Evolutionary conservation across 2,113 vertebrate genomes (phyloP).

Genomic region (Mystacornis crossleyi): DNA sequence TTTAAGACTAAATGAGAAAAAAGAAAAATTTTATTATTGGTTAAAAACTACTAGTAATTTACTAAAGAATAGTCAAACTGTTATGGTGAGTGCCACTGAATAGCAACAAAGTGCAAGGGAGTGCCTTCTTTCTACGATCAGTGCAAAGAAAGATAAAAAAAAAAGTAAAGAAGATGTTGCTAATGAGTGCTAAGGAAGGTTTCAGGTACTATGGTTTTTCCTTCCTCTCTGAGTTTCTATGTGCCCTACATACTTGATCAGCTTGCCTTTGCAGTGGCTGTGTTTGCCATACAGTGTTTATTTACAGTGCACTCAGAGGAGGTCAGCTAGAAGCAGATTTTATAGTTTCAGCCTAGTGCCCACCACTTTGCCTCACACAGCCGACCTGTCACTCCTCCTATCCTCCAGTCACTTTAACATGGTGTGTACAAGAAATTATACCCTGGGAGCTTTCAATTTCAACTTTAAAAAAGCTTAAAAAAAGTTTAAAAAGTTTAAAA

Average conservation of each 20-base stretch:
- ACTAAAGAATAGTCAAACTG: neutral
- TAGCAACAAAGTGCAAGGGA: neutral
- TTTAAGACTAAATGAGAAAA: neutral
- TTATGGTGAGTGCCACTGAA: neutral
- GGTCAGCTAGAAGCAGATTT: neutral
- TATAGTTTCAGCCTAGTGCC: neutral
- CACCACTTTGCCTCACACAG: neutral
- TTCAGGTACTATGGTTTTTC: neutral
- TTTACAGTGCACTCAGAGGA: neutral
- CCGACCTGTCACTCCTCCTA: neutral
- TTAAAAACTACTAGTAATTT: neutral
- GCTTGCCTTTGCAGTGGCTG: neutral
- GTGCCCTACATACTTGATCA: neutral
- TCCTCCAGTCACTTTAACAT: neutral
- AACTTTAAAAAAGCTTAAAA: neutral
- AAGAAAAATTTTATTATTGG: neutral
- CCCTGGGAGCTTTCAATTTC: neutral
- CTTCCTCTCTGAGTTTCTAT: neutral
- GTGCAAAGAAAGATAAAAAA: neutral
- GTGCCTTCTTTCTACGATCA: neutral
- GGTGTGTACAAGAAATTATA: neutral
- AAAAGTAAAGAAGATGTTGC: neutral
- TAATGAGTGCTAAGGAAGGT: neutral
- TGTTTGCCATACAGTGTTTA: neutral
- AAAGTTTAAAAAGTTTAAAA: neutral